phyloP scores from a whole-genome alignment of 2,113 vertebrate species.

The Festucalex cinctus region DNA sequence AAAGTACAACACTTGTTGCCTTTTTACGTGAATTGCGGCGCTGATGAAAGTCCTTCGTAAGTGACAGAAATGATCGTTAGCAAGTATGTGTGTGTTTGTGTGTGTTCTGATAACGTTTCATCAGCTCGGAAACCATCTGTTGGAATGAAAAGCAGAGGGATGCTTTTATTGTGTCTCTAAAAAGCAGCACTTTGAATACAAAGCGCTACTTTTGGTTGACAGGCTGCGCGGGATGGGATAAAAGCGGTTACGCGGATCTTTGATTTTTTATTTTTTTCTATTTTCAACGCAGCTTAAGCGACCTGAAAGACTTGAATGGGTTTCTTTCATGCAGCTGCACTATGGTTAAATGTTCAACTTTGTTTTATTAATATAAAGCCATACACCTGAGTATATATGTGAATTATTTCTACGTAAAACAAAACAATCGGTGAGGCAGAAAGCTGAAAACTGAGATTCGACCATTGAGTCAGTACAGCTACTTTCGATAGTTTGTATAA shows the following conservation, averaged over 20 bases:
- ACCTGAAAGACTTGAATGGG: neutral
- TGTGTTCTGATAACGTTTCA: neutral
- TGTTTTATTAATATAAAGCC: neutral
- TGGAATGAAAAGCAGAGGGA: neutral
- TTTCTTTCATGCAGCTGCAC: neutral
- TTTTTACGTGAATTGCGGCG: neutral
- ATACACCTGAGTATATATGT: neutral
- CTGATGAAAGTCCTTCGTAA: constrained; percentile 1
- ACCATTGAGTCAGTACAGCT: no score
- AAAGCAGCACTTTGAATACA: neutral
- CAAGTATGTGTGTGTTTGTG: no score
- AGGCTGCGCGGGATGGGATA: neutral
- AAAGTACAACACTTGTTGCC: constrained; percentile 2
- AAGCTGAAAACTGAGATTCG: neutral
- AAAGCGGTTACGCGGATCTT: neutral
- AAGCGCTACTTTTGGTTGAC: neutral
- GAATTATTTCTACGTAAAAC: neutral
- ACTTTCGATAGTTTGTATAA: neutral
- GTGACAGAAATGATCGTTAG: neutral
- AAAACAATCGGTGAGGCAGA: neutral
- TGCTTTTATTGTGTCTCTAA: neutral
- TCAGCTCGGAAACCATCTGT: neutral
- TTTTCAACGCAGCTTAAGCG: neutral
- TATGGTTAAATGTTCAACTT: neutral
- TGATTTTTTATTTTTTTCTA: neutral